phyloP scores from a whole-genome alignment of 1,140 invertebrate genomes.

The Antheraea pernyi region DNA sequence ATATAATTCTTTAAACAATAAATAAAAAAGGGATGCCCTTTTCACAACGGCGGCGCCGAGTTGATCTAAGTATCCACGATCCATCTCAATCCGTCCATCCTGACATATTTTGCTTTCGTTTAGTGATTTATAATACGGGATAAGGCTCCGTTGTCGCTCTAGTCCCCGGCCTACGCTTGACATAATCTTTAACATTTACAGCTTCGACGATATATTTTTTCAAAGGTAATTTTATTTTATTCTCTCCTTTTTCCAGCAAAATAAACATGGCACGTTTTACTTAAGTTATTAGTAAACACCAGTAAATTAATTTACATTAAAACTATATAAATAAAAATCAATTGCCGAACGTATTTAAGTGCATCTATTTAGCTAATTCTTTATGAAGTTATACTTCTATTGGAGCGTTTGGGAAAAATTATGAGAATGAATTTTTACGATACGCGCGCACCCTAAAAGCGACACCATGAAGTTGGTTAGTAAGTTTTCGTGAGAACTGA shows the following conservation, averaged over 20 bases:
- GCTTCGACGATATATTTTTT: background rate
- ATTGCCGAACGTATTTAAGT: no score
- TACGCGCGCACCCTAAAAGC: no score
- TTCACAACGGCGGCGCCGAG: background rate
- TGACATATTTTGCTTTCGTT: background rate
- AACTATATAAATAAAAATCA: no score
- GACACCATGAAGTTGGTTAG: no score
- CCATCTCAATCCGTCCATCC: background rate
- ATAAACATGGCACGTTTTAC: no score
- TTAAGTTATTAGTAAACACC: no score
- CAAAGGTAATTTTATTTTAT: background rate
- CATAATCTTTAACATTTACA: background rate
- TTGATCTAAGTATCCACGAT: conserved; percentile 2
- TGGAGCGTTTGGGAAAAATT: no score
- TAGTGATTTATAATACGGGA: conserved; percentile 3
- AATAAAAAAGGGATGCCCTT: background rate
- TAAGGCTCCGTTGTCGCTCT: background rate
- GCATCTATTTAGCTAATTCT: no score
- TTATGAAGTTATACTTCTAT: no score
- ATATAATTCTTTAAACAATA: background rate
- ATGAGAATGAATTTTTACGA: no score
- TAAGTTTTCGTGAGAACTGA: no score
- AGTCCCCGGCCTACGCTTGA: background rate
- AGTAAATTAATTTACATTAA: no score
- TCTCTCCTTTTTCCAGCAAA: background rate